These are phyloP conservation scores for Enteromius treurensis DNA, from an alignment of 2,797 vertebrate genomes.

Conservation along the genomic window DNA sequence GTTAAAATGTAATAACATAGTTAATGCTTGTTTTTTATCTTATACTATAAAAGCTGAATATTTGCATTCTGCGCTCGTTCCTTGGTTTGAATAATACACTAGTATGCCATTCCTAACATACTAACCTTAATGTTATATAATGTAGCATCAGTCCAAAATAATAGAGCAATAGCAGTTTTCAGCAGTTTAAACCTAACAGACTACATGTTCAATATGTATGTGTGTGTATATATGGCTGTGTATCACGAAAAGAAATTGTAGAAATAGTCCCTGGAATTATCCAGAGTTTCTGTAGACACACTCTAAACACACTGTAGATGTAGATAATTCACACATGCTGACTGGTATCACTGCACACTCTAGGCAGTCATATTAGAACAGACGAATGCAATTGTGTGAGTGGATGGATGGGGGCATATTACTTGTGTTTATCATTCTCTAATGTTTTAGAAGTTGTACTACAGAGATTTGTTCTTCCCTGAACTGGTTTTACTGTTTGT, in stretches of 20 bases:
- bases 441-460: conserved; percentile 50
- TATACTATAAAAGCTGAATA: not conserved
- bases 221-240: conserved; percentile 63
- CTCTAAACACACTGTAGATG: conserved; percentile 56
- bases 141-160: conserved; percentile 8
- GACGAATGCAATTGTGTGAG: conserved; percentile 62
- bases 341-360: conserved; percentile 61
- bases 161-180: conserved; percentile 15
- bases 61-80: not conserved
- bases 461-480: conserved; percentile 58
- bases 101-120: conserved; percentile 34
- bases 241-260: conserved; percentile 57
- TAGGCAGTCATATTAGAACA: conserved; percentile 61
- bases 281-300: conserved; percentile 60
- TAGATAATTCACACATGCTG: conserved; percentile 58
- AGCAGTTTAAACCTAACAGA: conserved; percentile 26
- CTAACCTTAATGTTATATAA: conserved; percentile 28
- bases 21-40: not conserved
- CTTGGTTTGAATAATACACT: not conserved
- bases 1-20: not conserved
- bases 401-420: conserved; percentile 63
- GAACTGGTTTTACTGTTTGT: conserved; percentile 58
- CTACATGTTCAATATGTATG: conserved; percentile 56
- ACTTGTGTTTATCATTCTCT: conserved; percentile 58
- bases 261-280: conserved; percentile 51